Percentiles rank a stretch among this genome's conserved stretches.
Evolutionary conservation across 2,113 vertebrate species (phyloP).

Genomic region (Oxyura jamaicensis): DNA sequence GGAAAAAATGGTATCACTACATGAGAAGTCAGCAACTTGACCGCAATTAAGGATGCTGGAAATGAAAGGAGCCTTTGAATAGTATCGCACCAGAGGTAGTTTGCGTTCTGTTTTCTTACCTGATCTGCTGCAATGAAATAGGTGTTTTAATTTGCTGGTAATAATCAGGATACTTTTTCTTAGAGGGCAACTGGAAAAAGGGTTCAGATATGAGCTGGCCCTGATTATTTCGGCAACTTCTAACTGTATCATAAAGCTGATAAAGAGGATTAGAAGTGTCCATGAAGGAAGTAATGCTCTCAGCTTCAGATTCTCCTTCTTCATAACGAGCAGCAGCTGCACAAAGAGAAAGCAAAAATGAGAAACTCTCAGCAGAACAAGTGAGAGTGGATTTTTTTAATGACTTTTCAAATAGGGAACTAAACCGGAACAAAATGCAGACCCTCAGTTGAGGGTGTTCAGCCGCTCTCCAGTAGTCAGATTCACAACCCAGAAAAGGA

Average conservation of each 20-base stretch:
- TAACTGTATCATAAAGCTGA: conserved; percentile 94
- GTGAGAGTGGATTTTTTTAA: background rate
- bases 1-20: background rate
- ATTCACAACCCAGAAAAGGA: background rate
- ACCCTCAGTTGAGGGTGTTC: background rate
- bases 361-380: background rate
- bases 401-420: background rate
- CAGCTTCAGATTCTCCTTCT: conserved; percentile 94
- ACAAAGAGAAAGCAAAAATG: conserved; percentile 29
- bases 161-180: conserved; percentile 98
- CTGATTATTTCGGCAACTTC: conserved; percentile 94
- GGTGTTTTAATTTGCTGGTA: conserved; percentile 95
- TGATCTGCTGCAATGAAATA: conserved; percentile 93
- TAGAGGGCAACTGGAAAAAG: conserved; percentile 95
- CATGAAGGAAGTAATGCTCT: conserved; percentile 94
- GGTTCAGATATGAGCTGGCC: conserved; percentile 96
- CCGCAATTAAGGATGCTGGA: background rate
- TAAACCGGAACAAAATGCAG: background rate
- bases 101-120: conserved; percentile 77
- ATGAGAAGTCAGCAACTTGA: background rate
- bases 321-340: conserved; percentile 88
- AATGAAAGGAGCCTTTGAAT: background rate
- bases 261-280: conserved; percentile 94
- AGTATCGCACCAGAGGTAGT: background rate
- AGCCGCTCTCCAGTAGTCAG: background rate